phyloP scores from a whole-genome alignment of 2,113 vertebrate species.

The Chloroceryle aenea region DNA sequence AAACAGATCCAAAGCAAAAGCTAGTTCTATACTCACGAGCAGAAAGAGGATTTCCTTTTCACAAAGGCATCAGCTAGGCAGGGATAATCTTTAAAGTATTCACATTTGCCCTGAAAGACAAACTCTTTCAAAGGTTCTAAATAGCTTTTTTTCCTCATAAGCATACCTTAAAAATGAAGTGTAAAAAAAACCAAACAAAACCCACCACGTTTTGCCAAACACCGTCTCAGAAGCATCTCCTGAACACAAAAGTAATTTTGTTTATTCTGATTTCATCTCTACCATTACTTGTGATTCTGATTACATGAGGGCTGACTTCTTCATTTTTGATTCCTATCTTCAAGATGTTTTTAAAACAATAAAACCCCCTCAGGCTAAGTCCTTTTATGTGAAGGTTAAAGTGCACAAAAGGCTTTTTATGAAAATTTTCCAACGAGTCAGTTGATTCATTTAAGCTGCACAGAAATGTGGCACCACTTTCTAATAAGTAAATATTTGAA shows the following conservation, averaged over 20 bases:
- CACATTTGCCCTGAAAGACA: neutral
- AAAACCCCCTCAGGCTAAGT: neutral
- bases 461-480: neutral
- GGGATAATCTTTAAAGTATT: neutral
- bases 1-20: neutral
- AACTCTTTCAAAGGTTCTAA: neutral
- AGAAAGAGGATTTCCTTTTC: neutral
- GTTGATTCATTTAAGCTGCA: neutral
- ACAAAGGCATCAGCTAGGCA: neutral
- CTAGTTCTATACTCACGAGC: neutral
- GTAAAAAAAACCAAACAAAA: neutral
- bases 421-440: neutral
- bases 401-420: neutral
- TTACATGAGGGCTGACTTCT: neutral
- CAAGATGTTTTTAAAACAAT: neutral
- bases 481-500: neutral
- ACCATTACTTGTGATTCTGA: neutral
- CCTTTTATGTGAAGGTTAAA: neutral
- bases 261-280: constrained; percentile 12
- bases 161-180: neutral
- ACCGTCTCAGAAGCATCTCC: neutral
- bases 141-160: neutral
- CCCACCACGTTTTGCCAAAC: neutral
- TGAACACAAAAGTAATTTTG: neutral
- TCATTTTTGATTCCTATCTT: constrained; percentile 4